A percentile compares a stretch with the other conserved stretches of the same genome.
phyloP scores from a whole-genome alignment of 1,140 invertebrate species.

The Triops longicaudatus region DNA sequence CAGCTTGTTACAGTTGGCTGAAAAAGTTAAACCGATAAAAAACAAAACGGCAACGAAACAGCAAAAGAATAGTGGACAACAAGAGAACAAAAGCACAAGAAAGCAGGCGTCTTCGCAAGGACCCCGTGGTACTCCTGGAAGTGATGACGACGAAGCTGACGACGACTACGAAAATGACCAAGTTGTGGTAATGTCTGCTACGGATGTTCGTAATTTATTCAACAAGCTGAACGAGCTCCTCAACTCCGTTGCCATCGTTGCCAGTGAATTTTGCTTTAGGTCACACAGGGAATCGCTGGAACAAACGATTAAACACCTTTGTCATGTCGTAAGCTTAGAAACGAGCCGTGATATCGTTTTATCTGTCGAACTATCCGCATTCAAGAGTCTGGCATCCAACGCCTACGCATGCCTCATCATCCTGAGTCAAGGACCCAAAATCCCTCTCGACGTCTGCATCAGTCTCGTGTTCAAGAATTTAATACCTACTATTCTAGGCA shows the following conservation, averaged over 20 bases:
- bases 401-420: conserved; percentile 42
- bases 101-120: background rate
- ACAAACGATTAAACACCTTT: conserved; percentile 42
- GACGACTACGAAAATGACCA: conserved; percentile 10
- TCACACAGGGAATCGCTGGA: conserved; percentile 43
- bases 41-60: conserved; percentile 19
- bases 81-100: background rate
- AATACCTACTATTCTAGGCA: conserved; percentile 43
- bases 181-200: conserved; percentile 25
- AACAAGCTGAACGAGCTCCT: conserved; percentile 39
- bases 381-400: conserved; percentile 41
- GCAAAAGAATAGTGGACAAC: background rate
- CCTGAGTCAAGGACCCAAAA: conserved; percentile 45
- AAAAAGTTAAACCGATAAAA: conserved; percentile 16
- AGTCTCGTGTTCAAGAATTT: conserved; percentile 44
- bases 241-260: conserved; percentile 41
- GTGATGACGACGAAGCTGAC: conserved; percentile 21
- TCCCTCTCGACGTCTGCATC: conserved; percentile 41
- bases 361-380: conserved; percentile 31
- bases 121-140: background rate
- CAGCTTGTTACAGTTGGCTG: conserved; percentile 41
- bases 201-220: conserved; percentile 31
- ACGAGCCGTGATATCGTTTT: conserved; percentile 36
- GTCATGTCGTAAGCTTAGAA: conserved; percentile 44
- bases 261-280: conserved; percentile 44